Conservation (phyloP, 2,113 vertebrate species). For the Lagenorhynchus albirostris region DNA sequence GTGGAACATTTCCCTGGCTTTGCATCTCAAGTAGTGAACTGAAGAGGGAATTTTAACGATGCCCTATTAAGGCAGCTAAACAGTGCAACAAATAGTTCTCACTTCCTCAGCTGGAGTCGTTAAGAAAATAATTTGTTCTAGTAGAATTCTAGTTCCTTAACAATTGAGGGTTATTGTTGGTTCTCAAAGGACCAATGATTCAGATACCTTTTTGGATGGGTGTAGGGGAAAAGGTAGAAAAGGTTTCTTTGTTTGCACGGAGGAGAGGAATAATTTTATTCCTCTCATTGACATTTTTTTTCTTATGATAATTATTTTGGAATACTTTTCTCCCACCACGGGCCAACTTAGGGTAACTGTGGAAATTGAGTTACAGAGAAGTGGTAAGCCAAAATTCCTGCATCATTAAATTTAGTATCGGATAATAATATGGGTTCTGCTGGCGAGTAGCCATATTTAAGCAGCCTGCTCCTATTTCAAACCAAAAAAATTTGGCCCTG, state of each 20-base stretch:
- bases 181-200: constrained; percentile 3
- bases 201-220: not conserved
- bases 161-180: not conserved
- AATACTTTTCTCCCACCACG: not conserved
- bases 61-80: constrained; percentile 51
- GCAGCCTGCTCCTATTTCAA: not conserved
- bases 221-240: not conserved
- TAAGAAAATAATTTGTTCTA: constrained; percentile 45
- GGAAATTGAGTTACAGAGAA: not conserved
- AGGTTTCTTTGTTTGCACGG: not conserved
- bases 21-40: constrained; percentile 53
- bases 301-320: not conserved
- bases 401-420: not conserved
- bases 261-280: constrained; percentile 12
- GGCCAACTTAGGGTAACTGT: constrained; percentile 3
- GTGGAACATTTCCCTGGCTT: constrained; percentile 47
- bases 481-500: not conserved
- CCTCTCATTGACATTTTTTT: not conserved
- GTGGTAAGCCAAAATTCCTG: not conserved
- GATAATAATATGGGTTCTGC: not conserved
- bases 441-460: not conserved
- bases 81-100: not conserved
- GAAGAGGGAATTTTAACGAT: constrained; percentile 66
- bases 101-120: constrained; percentile 43
- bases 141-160: constrained; percentile 28